Evolutionary conservation across 2,113 vertebrate species (phyloP), one percentile per base, ranked within the genome.

Genomic region (Albula glossodonta): DNA sequence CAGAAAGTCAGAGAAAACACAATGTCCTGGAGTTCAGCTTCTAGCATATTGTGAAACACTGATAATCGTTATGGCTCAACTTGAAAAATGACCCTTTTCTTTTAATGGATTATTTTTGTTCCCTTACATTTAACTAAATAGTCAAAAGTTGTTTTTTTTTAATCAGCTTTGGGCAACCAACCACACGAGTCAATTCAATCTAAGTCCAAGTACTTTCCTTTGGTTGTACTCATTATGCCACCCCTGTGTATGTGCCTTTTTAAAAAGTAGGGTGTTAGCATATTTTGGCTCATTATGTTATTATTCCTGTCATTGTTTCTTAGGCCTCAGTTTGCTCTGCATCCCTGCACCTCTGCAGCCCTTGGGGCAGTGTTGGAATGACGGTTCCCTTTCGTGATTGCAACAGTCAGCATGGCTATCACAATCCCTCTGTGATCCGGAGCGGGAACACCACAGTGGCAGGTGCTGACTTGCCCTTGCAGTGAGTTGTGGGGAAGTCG

Each of bases 401-500:
- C 25, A 1, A 0, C 11, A 17, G 11, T 51, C 49, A 4, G 8
- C 48, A 49, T 51, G 57, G 57, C 31, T 48, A 66, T 5, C 4
- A 48, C 31, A 49, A 57, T n/a, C 41, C 3, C 7, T 50, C 15
- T 57, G 82, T 52, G 22, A 66, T 11, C 8, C 0, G 15, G 41
- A 50, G 50, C 19, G 51, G 77, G 78, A 49, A 77, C 81, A 78
- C 52, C 50, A 83, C 31, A 48, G 51, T 66, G 70, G 63, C 83
- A 85, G 53, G 77, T 25, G 51, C 50, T 31, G 51, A 57, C 83
- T 49, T 25, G 25, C 41, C 52, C 57, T 88, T 56, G 9, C 63
- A 41, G 60, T 52, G 83, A 31, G 78, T 82, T 78, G 8, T 80
- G 83, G 81, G 84, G 22, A 88, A 85, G 88, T 83, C 60, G 22